Evolutionary conservation across 2,797 vertebrate species (phyloP).

Genomic region (Bucorvus abyssinicus): DNA sequence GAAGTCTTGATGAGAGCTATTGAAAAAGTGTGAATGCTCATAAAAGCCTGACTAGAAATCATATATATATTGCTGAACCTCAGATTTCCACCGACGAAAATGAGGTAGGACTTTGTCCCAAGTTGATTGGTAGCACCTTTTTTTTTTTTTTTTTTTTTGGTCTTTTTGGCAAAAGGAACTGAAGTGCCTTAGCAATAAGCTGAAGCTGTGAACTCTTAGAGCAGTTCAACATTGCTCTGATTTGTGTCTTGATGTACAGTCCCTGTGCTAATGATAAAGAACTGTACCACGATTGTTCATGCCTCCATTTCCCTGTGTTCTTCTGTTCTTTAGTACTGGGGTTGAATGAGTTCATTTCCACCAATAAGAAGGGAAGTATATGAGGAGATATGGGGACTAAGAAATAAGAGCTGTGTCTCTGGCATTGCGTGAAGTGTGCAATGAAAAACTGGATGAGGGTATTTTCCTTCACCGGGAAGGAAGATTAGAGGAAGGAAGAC

Average conservation of each 20-base stretch:
- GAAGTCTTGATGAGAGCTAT: not conserved
- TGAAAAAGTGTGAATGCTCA: not conserved
- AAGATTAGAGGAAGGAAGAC: not conserved
- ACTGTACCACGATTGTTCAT: not conserved
- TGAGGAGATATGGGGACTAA: fast-evolving
- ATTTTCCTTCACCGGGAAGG: not conserved
- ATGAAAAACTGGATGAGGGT: not conserved
- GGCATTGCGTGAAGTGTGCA: not conserved
- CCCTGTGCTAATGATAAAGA: not conserved
- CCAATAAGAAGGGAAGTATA: not conserved
- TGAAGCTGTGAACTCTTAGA: not conserved
- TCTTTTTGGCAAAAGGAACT: not conserved
- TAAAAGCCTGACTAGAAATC: not conserved
- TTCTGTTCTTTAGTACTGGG: not conserved
- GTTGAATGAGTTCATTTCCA: not conserved
- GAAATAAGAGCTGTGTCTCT: not conserved
- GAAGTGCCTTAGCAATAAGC: not conserved
- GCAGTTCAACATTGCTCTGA: not conserved
- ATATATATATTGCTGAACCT: not conserved
- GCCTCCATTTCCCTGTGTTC: not conserved
- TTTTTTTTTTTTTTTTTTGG: not conserved
- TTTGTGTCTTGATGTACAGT: not conserved
- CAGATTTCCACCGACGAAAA: not conserved
- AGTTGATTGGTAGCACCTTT: not conserved
- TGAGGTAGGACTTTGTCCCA: not conserved